Base-by-base conservation (phyloP, 2,888 invertebrate genomes). In the Eupithecia tripunctaria region DNA sequence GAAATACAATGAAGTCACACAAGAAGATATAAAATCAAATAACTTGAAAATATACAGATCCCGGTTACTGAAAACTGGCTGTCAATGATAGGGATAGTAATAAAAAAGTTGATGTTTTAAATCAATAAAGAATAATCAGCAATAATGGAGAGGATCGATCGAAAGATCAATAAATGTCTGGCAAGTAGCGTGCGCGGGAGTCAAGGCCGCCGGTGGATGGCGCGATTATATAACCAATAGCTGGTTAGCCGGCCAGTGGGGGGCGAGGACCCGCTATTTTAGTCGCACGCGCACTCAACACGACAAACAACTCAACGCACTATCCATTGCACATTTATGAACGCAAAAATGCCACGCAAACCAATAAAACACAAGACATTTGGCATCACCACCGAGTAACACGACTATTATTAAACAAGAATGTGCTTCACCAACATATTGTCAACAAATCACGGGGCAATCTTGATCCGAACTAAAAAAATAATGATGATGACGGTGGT, bases 191-290 rank as follows among this genome's bases (percentile, higher is more conserved):
- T 84, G 83, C 88, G 94, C 94, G 91, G 93, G 94, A 94, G 94
- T 94, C 94, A 94, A 94, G 94, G 94, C 93, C 94, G 87, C 80
- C 77, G 81, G 87, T 72, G 68, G 65, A 72, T 88, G 88, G 89
- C 89, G 88, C 88, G 89, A 86, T 94, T 94, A 94, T 88, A 82
- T 93, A 94, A 94, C 86, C 82, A 80, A 76, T 78, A 82, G 80
- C 79, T 74, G 74, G 73, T 81, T 67, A 68, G 76, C 70, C 72
- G 73, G 72, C 81, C 82, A 77, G 89, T 86, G 91, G 90, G 91
- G 88, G 89, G 86, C 85, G 87, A 80, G 81, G 78, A 82, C 82
- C 62, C 85, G 92, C 91, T 94, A 93, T 90, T 91, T 94, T 94
- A 93, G 88, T 89, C 89, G 88, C 89, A 82, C 88, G 89, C 90